Base-by-base conservation (phyloP, 2,113 vertebrate species). In the Callocephalon fimbriatum region DNA sequence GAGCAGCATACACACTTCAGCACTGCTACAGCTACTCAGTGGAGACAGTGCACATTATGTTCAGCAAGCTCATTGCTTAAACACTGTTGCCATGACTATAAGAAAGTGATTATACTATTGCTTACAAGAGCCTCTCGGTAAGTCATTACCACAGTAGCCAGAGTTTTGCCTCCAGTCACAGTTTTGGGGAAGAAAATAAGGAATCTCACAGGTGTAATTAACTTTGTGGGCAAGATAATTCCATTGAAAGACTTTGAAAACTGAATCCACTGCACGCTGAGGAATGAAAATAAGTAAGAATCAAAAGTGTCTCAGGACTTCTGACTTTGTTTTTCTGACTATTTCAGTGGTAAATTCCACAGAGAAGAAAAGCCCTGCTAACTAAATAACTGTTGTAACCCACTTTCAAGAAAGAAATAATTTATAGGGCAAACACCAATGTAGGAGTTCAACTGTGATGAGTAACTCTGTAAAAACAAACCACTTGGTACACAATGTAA, bases 31-130 rank as follows among this genome's bases (percentile, higher is more conserved):
- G 17, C 85, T 93, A 74, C 87, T 94, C 85, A 77, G 93, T 72
- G 84, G 90, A 93, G 94, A 94, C 90, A 90, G 86, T 47, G 53
- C 56, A 76, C 56, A 75, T 65, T 94, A 94, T 81, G 94, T 95
- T 97, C 93, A 87, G 65, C 76, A 78, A 96, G 91, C 91, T 74
- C 70, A 80, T 76, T 93, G 89, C 88, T 97, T 90, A 88, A 96
- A 79, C 50, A 20, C 81, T 86, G 97, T 97, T 96, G 85, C 94
- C 94, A 91, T 81, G 90, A 94, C 95, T 96, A 91, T 96, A 94
- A 95, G 90, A 96, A 97, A 97, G 87, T 88, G 93, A 97, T 97
- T 95, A 91, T 44, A 88, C 86, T 93, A 72, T 87, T 94, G 83
- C 97, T 91, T 94, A 93, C 90, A 86, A 90, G 74, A 97, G 79